These are phyloP conservation scores for Andricus curvator DNA, from an alignment of 2,888 invertebrate genomes.

Conservation along the genomic window DNA sequence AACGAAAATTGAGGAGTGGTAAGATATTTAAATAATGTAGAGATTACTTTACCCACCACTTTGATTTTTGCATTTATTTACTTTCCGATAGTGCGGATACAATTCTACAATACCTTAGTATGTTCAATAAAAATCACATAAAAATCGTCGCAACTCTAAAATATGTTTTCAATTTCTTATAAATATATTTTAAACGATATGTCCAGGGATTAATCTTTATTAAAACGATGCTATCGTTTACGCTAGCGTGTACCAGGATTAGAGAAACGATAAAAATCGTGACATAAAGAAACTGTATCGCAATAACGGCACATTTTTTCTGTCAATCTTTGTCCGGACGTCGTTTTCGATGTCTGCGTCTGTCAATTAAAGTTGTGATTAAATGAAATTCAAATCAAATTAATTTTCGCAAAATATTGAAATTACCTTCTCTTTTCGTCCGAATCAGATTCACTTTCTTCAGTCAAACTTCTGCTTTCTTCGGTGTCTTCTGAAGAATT, in stretches of 20 bases:
- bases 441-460: constrained; percentile 63
- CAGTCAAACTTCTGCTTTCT: constrained; percentile 57
- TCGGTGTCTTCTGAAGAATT: constrained; percentile 61
- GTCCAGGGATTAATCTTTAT: not conserved
- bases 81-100: not conserved
- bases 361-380: constrained; percentile 52
- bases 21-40: no score
- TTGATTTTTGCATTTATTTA: no score
- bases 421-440: constrained; percentile 62
- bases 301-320: constrained; percentile 81
- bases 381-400: constrained; percentile 32
- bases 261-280: constrained; percentile 81
- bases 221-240: constrained; percentile 80
- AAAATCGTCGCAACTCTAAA: not conserved
- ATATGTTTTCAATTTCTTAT: not conserved
- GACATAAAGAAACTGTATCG: constrained; percentile 80
- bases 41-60: no score
- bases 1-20: no score
- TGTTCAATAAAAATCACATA: not conserved
- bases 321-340: constrained; percentile 79
- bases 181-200: not conserved
- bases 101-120: not conserved
- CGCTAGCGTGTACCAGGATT: constrained; percentile 81
- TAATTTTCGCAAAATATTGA: constrained; percentile 18
- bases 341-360: constrained; percentile 70